Percentiles rank a stretch among this genome's conserved stretches.
These are phyloP conservation scores for Spea bombifrons DNA, from an alignment of 2,113 vertebrate species.

Conservation along the genomic window DNA sequence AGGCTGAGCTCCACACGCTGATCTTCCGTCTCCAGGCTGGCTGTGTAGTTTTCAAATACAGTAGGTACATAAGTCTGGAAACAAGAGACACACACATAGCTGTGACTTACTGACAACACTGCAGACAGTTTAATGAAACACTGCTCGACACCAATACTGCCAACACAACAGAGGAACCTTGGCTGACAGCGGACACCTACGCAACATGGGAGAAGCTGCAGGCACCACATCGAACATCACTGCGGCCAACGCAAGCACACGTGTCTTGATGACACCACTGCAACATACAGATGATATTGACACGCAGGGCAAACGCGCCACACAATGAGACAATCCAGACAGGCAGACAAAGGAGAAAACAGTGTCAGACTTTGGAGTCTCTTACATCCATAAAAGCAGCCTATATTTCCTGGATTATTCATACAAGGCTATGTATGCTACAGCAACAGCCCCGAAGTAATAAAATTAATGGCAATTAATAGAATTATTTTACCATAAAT, in stretches of 20 bases:
- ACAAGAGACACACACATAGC: conserved; percentile 48
- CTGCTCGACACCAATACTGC: conserved; percentile 22
- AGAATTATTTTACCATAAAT: too few species aligned
- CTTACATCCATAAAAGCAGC: too few species aligned
- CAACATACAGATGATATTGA: conserved; percentile 43
- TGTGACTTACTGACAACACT: conserved; percentile 41
- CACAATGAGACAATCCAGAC: conserved; percentile 38
- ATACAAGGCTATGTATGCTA: too few species aligned
- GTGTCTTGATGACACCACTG: conserved; percentile 40
- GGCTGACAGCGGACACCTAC: conserved; percentile 15
- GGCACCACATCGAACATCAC: conserved; percentile 24
- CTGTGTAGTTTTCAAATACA: conserved; percentile 96
- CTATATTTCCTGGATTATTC: too few species aligned
- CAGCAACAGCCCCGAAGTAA: too few species aligned
- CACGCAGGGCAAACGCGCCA: conserved; percentile 39
- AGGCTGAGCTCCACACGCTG: conserved; percentile 92
- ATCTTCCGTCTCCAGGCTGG: conserved; percentile 86
- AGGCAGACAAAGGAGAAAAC: conserved; percentile 34
- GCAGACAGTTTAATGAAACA: conserved; percentile 33
- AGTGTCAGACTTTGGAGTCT: conserved; percentile 30
- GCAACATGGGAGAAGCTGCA: conserved; percentile 33
- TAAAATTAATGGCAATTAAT: too few species aligned
- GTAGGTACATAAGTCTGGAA: conserved; percentile 89
- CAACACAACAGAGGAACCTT: conserved; percentile 16
- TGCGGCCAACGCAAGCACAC: conserved; percentile 46